These are phyloP conservation scores for Phasia obesa DNA, from an alignment of 2,888 invertebrate species.

Conservation along the genomic window DNA sequence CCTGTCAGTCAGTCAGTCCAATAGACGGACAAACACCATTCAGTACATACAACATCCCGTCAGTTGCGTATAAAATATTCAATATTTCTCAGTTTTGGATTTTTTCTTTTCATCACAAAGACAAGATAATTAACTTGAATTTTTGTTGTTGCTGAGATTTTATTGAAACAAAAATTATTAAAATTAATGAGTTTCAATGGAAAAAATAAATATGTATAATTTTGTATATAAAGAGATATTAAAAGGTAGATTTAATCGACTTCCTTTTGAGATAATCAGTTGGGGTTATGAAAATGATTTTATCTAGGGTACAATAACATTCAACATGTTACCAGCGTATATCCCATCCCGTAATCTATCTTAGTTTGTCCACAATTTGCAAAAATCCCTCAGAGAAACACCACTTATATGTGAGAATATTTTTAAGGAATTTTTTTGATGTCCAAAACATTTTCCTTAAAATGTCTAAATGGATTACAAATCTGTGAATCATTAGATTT, in stretches of 20 bases:
- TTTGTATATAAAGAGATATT: constrained; percentile 9
- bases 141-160: constrained; percentile 50
- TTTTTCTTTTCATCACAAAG: constrained; percentile 13
- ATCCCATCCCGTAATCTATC: no score
- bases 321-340: no score
- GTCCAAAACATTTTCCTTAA: no score
- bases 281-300: no score
- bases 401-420: no score
- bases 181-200: constrained; percentile 62
- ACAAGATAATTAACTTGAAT: constrained; percentile 55
- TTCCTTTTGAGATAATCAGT: not conserved
- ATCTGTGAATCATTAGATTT: no score
- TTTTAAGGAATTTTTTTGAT: no score
- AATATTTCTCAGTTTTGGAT: not conserved
- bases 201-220: constrained; percentile 15
- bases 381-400: no score
- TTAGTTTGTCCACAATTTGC: no score
- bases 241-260: constrained; percentile 18
- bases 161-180: constrained; percentile 54
- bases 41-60: constrained; percentile 10
- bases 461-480: no score
- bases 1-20: constrained; percentile 2
- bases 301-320: no score
- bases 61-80: constrained; percentile 7
- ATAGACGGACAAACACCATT: not conserved